These are phyloP conservation scores for Uloborus plumipes DNA, from an alignment of 2,888 invertebrate genomes.

Conservation along the genomic window DNA sequence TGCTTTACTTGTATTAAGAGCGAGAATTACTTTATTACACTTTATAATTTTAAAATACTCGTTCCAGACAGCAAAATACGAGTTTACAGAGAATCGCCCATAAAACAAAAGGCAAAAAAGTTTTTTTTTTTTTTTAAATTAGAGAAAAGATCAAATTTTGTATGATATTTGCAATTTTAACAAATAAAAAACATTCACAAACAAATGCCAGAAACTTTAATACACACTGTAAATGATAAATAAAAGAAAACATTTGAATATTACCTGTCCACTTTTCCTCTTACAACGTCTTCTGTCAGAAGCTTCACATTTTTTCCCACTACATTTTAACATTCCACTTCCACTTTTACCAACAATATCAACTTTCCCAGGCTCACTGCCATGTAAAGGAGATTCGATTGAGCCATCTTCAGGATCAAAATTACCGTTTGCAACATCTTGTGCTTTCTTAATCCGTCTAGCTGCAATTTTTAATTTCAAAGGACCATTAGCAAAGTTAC, in stretches of 20 bases:
- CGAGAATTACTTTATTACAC: no score
- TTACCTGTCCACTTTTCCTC: constrained; percentile 42
- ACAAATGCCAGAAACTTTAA: background rate
- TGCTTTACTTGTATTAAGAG: no score
- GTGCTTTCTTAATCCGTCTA: constrained; percentile 39
- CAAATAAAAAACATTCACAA: no score
- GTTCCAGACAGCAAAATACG: no score
- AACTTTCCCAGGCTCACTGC: constrained; percentile 13
- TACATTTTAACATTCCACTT: constrained; percentile 5
- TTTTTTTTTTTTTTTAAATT: no score
- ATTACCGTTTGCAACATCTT: constrained; percentile 17
- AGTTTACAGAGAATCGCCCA: no score
- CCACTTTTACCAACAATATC: background rate
- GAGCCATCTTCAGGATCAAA: constrained; percentile 41
- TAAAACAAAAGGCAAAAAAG: no score
- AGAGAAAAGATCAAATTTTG: no score
- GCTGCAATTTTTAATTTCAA: constrained; percentile 60
- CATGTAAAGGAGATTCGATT: constrained; percentile 23
- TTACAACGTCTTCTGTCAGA: constrained; percentile 25
- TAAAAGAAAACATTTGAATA: background rate
- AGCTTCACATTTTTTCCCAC: constrained; percentile 15
- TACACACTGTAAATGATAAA: background rate
- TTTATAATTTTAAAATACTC: no score
- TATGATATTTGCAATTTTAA: no score
- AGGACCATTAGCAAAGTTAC: constrained; percentile 52